phyloP scores from a whole-genome alignment of 2,113 vertebrate species.

The Phylloscopus trochilus region DNA sequence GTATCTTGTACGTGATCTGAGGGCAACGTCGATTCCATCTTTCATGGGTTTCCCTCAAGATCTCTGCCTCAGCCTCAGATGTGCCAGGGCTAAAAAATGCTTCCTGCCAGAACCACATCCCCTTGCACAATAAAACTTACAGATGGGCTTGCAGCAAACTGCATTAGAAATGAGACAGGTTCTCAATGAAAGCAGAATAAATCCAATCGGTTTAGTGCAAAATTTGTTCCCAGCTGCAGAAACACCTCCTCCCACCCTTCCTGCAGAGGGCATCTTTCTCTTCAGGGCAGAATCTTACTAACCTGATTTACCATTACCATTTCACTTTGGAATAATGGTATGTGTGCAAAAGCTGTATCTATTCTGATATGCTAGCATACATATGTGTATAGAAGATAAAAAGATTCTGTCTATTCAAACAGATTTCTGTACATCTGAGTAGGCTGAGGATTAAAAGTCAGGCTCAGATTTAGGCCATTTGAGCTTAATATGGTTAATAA shows the following conservation, averaged over 20 bases:
- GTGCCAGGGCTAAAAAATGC: not conserved
- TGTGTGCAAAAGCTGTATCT: not conserved
- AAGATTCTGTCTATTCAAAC: too few species aligned
- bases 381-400: too few species aligned
- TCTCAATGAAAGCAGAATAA: not conserved
- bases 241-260: not conserved
- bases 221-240: not conserved
- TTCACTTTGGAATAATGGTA: not conserved
- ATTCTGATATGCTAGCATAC: not conserved
- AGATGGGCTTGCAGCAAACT: not conserved
- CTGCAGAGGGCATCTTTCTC: not conserved
- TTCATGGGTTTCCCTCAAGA: not conserved
- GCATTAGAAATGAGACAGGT: rapidly evolving
- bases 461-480: too few species aligned
- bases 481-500: too few species aligned
- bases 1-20: not conserved
- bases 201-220: not conserved
- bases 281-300: not conserved
- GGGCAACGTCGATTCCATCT: not conserved
- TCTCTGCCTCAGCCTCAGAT: not conserved
- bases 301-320: not conserved
- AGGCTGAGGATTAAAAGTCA: too few species aligned
- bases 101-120: not conserved
- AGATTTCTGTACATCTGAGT: too few species aligned
- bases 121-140: not conserved